Evolutionary conservation across 2,888 invertebrate genomes (phyloP).

Genomic region (Steinernema carpocapsae): DNA sequence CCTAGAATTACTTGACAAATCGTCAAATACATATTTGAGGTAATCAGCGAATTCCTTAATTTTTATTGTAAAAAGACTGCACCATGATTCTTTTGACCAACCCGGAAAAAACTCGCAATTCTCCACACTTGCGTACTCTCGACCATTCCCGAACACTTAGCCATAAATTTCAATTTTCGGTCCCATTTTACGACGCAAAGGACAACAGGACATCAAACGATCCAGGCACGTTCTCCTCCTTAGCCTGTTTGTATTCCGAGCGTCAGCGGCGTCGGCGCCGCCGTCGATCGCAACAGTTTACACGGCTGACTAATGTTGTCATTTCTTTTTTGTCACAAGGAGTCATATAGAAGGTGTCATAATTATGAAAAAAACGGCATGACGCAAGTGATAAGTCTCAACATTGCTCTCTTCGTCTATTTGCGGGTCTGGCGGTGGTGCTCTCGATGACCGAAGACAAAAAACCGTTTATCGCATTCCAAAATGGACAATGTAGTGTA

Average conservation of each 20-base stretch:
- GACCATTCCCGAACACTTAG: too few relatives aligned
- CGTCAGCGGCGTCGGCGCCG: background rate
- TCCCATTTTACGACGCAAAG: background rate
- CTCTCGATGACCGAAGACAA: conserved; percentile 12
- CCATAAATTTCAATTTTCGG: background rate
- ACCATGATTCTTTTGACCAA: too few relatives aligned
- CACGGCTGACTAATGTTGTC: background rate
- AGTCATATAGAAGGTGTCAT: background rate
- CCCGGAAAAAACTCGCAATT: too few relatives aligned
- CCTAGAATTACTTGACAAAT: too few relatives aligned
- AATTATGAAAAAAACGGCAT: conserved; percentile 17
- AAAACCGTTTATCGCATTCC: conserved; percentile 18
- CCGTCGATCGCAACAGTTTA: conserved; percentile 27
- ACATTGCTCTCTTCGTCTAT: background rate
- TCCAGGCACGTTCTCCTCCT: background rate
- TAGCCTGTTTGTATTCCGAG: background rate
- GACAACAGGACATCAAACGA: background rate
- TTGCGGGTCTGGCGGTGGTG: background rate
- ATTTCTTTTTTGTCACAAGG: conserved; percentile 4
- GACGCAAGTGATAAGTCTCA: conserved; percentile 13
- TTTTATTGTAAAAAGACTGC: too few relatives aligned
- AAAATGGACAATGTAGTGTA: too few relatives aligned
- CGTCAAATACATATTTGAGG: too few relatives aligned
- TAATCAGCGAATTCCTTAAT: too few relatives aligned
- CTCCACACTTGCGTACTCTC: too few relatives aligned